These are phyloP conservation scores for Pyrrhosoma nymphula DNA, from an alignment of 2,888 invertebrate genomes.

Conservation along the genomic window DNA sequence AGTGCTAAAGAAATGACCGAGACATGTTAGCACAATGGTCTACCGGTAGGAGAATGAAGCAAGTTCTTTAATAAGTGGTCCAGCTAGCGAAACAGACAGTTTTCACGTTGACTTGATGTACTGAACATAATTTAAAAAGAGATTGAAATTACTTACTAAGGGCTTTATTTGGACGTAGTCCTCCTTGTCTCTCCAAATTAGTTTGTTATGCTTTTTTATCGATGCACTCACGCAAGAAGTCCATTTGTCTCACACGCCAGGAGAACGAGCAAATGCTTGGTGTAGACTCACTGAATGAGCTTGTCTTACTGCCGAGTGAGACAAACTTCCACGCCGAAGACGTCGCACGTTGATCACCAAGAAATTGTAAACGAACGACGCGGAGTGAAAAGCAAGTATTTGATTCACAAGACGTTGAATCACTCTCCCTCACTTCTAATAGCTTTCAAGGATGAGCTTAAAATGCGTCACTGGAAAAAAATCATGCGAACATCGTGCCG, in stretches of 20 bases:
- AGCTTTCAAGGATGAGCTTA: neutral
- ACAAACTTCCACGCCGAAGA: neutral
- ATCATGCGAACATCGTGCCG: neutral
- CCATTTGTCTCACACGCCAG: neutral
- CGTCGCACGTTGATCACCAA: neutral
- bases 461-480: neutral
- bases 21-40: too few relatives aligned
- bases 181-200: neutral
- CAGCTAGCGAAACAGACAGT: too few relatives aligned
- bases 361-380: neutral
- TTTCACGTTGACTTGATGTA: too few relatives aligned
- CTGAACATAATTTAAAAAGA: too few relatives aligned
- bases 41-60: too few relatives aligned
- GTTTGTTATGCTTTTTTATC: neutral
- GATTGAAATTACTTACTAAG: neutral
- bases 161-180: neutral
- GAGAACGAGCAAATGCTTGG: neutral
- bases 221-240: neutral
- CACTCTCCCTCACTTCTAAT: neutral
- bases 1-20: too few relatives aligned
- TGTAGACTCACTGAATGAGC: neutral
- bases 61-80: too few relatives aligned
- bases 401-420: constrained; percentile 11
- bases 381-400: constrained; percentile 5
- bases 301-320: neutral